Base-by-base conservation (phyloP, 2,113 vertebrate genomes). In the Colistium nudipinnis region DNA sequence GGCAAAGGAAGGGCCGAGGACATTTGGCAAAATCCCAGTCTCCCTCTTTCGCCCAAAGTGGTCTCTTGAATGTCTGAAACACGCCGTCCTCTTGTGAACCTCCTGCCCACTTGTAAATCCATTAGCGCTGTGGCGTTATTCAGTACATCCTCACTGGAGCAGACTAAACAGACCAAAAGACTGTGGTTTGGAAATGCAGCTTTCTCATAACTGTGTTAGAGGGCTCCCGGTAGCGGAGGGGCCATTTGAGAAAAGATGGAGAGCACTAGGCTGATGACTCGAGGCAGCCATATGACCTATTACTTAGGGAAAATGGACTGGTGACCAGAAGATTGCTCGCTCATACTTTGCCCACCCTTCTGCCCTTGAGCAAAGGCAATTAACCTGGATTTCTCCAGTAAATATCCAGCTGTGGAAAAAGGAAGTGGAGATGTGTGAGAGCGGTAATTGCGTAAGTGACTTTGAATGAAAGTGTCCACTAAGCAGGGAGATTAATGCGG, bases 271-370 rank as follows among this genome's bases (percentile, higher is more conserved):
- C 53, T 52, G 78, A 84, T 89, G 89, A 86, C 90, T 88, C 7
- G 43, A 85, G 90, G 90, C 89, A 57, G 75, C 79, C 65, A 28
- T 69, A 68, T 90, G 87, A 90, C 90, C 89, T 84, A 88, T 90
- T 90, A 90, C 88, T 89, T 87, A 82, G 81, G 75, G 69, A 87
- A 78, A 90, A 91, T 90, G 84, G 87, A 90, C 85, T 78, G 81
- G 87, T 90, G 89, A 90, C 89, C 89, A 89, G 86, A 86, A 86
- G 88, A 90, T 80, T 89, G 90, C 89, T 91, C 87, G 83, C 88
- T 91, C 88, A 91, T 89, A 61, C 82, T 87, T 81, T 33, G 74
- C 81, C 86, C 87, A 84, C 72, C 85, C 87, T n/a, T 72, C 70
- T 88, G 87, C 87, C 87, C 87, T 90, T 90, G 81, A 90, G 90